Conservation (phyloP, 2,888 invertebrate genomes). For the Polymixis flavicincta region DNA sequence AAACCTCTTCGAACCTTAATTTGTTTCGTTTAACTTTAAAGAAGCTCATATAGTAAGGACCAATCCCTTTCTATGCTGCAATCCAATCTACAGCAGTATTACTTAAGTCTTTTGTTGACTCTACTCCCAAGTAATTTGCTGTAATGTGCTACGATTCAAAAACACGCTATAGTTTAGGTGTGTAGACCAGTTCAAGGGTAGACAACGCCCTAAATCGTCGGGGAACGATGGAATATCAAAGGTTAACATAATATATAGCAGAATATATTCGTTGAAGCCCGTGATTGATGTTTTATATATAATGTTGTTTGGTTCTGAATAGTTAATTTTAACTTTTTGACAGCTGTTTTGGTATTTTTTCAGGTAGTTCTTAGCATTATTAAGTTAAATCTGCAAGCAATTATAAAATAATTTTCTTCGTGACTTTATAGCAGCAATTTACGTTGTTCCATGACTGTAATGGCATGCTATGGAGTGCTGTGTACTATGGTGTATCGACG, state of each 20-base stretch:
- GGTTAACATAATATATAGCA: slow-evolving; percentile 39
- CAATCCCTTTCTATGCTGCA: slow-evolving; percentile 40
- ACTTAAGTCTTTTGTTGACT: slow-evolving; percentile 44
- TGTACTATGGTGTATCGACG: slow-evolving; percentile 78
- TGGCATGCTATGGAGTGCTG: slow-evolving; percentile 71
- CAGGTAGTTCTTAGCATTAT: background rate
- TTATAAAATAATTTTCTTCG: slow-evolving; percentile 33
- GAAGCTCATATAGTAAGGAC: slow-evolving; percentile 17
- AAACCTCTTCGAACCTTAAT: background rate
- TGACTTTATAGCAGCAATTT: slow-evolving; percentile 39
- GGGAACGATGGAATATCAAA: slow-evolving; percentile 50
- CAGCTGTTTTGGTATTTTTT: background rate
- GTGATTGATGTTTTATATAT: slow-evolving; percentile 38
- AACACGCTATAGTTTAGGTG: slow-evolving; percentile 57
- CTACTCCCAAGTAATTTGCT: slow-evolving; percentile 43
- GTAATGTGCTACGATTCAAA: slow-evolving; percentile 47
- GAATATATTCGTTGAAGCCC: slow-evolving; percentile 30
- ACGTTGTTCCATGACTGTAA: slow-evolving; percentile 71
- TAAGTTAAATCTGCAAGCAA: background rate
- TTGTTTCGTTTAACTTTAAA: slow-evolving; percentile 3
- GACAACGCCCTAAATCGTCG: slow-evolving; percentile 62
- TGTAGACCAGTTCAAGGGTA: slow-evolving; percentile 67
- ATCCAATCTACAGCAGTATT: slow-evolving; percentile 56
- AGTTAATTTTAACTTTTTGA: slow-evolving; percentile 22
- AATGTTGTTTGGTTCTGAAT: slow-evolving; percentile 13